Conservation (phyloP, 2,797 vertebrate species). For the Cryptoprocta ferox region DNA sequence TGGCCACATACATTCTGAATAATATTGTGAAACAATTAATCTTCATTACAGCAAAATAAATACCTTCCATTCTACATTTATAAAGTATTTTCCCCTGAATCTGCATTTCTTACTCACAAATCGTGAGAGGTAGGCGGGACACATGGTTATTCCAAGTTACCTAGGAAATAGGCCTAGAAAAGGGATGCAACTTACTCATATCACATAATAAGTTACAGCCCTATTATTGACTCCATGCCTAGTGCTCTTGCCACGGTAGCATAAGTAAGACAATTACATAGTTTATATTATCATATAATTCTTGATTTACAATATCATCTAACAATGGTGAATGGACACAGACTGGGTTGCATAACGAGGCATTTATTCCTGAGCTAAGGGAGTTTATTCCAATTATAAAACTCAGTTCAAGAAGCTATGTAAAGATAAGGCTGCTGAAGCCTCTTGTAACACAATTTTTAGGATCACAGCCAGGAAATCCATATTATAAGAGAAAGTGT, state of each 20-base stretch:
- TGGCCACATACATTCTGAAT: not conserved
- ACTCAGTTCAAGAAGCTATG: slow-evolving; percentile 27
- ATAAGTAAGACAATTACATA: slow-evolving; percentile 2
- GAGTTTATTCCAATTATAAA: slow-evolving; percentile 48
- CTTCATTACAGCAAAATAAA: slow-evolving; percentile 43
- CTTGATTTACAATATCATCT: not conserved
- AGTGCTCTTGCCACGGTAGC: not conserved
- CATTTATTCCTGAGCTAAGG: not conserved
- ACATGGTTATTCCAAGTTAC: slow-evolving; percentile 25
- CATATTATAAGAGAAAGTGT: slow-evolving; percentile 4
- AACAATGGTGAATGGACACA: slow-evolving; percentile 35
- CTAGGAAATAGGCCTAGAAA: not conserved
- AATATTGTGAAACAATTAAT: not conserved
- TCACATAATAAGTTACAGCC: not conserved
- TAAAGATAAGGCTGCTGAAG: slow-evolving; percentile 18
- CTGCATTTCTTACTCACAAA: not conserved
- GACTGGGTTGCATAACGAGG: slow-evolving; percentile 41
- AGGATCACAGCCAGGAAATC: slow-evolving; percentile 37
- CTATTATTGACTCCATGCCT: not conserved
- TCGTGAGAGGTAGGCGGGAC: not conserved
- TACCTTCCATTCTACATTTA: not conserved
- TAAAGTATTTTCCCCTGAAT: not conserved
- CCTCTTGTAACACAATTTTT: not conserved
- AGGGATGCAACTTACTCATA: not conserved
- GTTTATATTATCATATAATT: slow-evolving; percentile 10